Percentiles rank a stretch among this genome's conserved stretches.
These are phyloP conservation scores for Acanthis flammea DNA, from an alignment of 2,797 vertebrate genomes.

Conservation along the genomic window DNA sequence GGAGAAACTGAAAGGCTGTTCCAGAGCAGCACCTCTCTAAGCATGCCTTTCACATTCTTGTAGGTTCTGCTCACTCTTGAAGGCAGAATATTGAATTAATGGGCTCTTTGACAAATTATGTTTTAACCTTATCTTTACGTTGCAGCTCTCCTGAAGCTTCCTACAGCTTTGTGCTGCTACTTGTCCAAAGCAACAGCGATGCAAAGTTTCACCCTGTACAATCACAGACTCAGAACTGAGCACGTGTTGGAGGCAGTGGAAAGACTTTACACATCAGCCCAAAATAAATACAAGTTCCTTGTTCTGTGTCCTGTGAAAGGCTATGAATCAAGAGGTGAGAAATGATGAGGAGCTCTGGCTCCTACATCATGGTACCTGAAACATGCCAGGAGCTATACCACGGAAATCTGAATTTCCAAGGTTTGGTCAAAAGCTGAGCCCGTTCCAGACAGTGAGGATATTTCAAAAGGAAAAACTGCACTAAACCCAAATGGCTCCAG, in stretches of 20 bases:
- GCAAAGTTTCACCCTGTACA: neutral
- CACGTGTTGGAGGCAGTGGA: neutral
- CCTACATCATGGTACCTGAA: neutral
- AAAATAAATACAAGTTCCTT: slow-evolving; percentile 15
- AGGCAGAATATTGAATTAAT: neutral
- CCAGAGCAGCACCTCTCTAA: neutral
- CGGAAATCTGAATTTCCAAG: neutral
- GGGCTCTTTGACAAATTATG: neutral
- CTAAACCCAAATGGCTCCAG: neutral
- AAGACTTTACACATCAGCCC: neutral
- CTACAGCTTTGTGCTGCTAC: neutral
- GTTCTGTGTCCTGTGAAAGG: neutral
- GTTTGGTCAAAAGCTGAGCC: neutral
- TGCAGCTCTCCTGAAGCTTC: neutral
- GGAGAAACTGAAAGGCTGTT: neutral
- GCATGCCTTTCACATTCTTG: neutral
- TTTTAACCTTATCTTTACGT: neutral
- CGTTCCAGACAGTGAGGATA: neutral
- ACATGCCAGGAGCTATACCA: neutral
- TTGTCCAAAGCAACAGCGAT: neutral
- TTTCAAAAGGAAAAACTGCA: neutral
- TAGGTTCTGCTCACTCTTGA: neutral
- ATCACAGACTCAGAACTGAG: neutral
- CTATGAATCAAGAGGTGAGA: neutral
- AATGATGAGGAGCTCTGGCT: neutral